Conservation (phyloP, 2,888 invertebrate genomes). For the Teleiodes luculella region DNA sequence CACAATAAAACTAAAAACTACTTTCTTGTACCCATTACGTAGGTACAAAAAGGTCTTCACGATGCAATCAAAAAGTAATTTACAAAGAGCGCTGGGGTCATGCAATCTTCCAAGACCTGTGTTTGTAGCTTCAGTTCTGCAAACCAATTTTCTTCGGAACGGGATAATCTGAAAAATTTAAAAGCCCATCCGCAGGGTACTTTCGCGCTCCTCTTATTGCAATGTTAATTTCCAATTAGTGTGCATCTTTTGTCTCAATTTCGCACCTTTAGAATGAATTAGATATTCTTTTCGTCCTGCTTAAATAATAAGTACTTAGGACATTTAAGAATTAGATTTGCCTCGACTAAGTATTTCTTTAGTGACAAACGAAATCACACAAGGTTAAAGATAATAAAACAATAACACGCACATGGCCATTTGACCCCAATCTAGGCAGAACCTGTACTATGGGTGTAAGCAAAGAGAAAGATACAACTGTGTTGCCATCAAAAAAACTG, state of each 20-base stretch:
- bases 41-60: not conserved
- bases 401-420: too few species aligned
- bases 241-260: not conserved
- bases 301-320: not conserved
- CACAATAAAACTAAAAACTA: not conserved
- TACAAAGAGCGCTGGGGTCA: slow-evolving; percentile 27
- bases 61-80: slow-evolving; percentile 24
- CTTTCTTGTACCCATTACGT: not conserved
- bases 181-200: slow-evolving; percentile 22
- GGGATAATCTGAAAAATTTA: slow-evolving; percentile 39
- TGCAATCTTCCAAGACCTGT: slow-evolving; percentile 1
- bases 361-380: too few species aligned
- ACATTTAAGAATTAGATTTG: too few species aligned
- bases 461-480: too few species aligned
- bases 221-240: slow-evolving; percentile 8
- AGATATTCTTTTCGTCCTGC: not conserved
- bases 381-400: too few species aligned
- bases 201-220: not conserved
- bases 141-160: slow-evolving; percentile 38
- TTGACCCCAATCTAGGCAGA: too few species aligned
- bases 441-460: too few species aligned
- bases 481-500: not conserved
- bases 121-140: not conserved
- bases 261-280: not conserved
- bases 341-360: too few species aligned